Percentiles rank a stretch among this genome's conserved stretches.
Conservation (phyloP, 2,113 vertebrate genomes). For the Dendropsophus ebraccatus region DNA sequence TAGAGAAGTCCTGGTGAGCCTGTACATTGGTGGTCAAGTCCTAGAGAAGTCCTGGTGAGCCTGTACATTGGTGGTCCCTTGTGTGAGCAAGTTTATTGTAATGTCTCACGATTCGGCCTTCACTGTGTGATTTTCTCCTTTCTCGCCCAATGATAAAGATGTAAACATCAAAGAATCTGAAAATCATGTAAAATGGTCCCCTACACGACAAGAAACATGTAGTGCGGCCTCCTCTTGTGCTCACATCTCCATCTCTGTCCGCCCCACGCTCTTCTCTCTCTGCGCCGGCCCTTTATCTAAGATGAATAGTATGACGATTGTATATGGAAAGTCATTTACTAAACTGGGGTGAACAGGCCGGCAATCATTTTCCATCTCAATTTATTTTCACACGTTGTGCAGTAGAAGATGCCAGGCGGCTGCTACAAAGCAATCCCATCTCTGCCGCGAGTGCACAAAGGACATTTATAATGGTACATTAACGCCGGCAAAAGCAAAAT, state of each 20-base stretch:
- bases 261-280: neutral
- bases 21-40: no score
- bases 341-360: neutral
- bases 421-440: neutral
- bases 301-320: constrained; percentile 18
- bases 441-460: neutral
- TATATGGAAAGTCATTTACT: constrained; percentile 10
- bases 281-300: neutral
- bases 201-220: neutral
- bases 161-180: neutral
- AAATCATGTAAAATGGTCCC: neutral
- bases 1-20: no score
- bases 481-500: neutral
- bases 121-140: no score
- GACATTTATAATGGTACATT: neutral
- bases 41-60: no score
- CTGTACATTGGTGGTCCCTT: no score
- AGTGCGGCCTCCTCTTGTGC: neutral
- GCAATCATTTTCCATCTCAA: neutral
- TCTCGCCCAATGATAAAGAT: neutral
- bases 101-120: no score
- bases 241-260: no score
- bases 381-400: neutral
- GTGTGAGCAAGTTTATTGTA: no score
- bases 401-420: neutral